Conservation (phyloP, 2,888 invertebrate species). For the Chaitophorus viminalis region DNA sequence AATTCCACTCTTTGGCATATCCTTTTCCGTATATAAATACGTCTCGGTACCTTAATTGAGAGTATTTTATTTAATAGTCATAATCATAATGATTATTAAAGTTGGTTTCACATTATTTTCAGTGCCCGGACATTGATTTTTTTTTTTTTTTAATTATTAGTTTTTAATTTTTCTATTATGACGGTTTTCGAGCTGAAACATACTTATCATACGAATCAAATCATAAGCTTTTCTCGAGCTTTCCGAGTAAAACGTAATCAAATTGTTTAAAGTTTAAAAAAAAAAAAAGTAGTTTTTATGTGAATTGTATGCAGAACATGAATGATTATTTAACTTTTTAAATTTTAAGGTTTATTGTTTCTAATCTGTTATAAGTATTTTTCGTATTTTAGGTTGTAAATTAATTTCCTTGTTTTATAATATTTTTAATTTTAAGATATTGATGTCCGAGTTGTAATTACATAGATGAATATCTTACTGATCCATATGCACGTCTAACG, state of each 20-base stretch:
- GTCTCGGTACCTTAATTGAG: constrained; percentile 75
- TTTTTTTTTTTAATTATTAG: no score
- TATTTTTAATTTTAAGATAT: neutral
- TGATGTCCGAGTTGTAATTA: neutral
- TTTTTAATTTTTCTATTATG: neutral
- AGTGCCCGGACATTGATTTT: neutral
- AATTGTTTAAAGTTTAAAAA: no score
- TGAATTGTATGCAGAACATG: no score
- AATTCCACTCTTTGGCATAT: constrained; percentile 72
- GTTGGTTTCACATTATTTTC: no score
- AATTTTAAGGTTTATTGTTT: no score
- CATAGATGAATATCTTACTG: constrained; percentile 72
- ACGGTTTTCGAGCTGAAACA: neutral
- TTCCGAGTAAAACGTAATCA: no score
- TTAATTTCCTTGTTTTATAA: neutral
- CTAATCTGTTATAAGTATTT: no score
- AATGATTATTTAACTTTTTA: no score
- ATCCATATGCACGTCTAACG: constrained; percentile 81
- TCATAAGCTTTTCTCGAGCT: no score
- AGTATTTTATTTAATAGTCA: neutral
- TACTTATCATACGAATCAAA: no score
- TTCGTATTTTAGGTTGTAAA: neutral
- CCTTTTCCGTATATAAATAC: constrained; percentile 77
- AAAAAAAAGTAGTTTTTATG: no score
- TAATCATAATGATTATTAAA: no score